phyloP scores from a whole-genome alignment of 2,797 vertebrate species.

The Arctocebus calabarensis region DNA sequence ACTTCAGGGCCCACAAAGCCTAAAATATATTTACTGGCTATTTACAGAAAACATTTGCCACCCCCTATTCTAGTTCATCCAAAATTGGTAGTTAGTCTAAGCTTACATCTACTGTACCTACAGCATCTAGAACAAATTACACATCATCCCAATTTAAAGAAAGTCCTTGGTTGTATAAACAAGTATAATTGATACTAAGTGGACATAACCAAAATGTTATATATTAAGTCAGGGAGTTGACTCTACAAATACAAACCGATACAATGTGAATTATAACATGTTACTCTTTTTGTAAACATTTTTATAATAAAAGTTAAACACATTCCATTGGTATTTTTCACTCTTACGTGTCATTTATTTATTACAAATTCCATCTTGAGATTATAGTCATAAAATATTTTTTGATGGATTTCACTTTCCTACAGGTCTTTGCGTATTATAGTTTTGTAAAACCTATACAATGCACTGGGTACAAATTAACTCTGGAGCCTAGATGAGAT shows the following conservation, averaged over 20 bases:
- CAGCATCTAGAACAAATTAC: not conserved
- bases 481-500: not conserved
- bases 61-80: not conserved
- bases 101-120: not conserved
- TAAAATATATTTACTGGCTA: not conserved
- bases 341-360: not conserved
- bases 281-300: not conserved
- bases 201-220: constrained; percentile 26
- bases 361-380: not conserved
- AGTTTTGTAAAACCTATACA: constrained; percentile 14
- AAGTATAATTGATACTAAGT: constrained; percentile 1
- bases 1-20: not conserved
- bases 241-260: not conserved
- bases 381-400: constrained; percentile 37
- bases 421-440: not conserved
- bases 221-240: not conserved
- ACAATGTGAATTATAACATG: not conserved
- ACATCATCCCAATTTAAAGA: not conserved
- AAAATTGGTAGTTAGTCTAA: not conserved
- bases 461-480: constrained; percentile 8
- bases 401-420: constrained; percentile 33
- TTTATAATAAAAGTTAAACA: constrained; percentile 19
- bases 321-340: not conserved
- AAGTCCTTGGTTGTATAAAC: not conserved
- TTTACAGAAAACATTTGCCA: not conserved